These are phyloP conservation scores for Pseudobourletiella spinata DNA, from an alignment of 1,140 invertebrate species.

Conservation along the genomic window DNA sequence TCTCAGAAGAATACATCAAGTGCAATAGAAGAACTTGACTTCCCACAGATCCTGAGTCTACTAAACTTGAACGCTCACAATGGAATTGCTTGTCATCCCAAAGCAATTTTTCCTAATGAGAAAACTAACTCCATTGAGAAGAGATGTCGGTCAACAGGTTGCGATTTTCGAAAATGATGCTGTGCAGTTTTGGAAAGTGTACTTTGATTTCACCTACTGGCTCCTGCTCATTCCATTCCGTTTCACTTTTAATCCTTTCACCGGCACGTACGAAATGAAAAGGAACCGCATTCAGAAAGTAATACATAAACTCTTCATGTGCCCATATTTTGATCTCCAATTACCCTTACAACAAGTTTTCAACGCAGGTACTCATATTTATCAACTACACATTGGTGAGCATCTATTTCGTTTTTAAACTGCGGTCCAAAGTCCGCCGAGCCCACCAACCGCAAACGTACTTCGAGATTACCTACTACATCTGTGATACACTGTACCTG, in stretches of 20 bases:
- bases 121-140: too few species aligned
- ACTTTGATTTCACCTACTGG: constrained; percentile 15
- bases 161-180: neutral
- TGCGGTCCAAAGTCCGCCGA: neutral
- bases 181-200: constrained; percentile 14
- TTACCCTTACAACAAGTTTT: too few species aligned
- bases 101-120: too few species aligned
- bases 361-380: neutral
- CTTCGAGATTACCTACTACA: constrained; percentile 14
- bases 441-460: neutral
- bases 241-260: neutral
- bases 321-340: too few species aligned
- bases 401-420: constrained; percentile 1
- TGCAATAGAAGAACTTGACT: too few species aligned
- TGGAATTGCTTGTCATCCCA: too few species aligned
- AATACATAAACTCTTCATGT: too few species aligned
- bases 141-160: too few species aligned
- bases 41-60: too few species aligned
- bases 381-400: neutral
- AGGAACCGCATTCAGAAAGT: neutral
- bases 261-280: neutral
- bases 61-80: too few species aligned
- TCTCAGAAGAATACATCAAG: too few species aligned
- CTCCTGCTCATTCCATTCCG: constrained; percentile 7
- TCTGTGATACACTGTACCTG: constrained; percentile 12